phyloP scores from a whole-genome alignment of 30 jellyfish, hydroid and myxozoan genomes.

The Mastigias papua region DNA sequence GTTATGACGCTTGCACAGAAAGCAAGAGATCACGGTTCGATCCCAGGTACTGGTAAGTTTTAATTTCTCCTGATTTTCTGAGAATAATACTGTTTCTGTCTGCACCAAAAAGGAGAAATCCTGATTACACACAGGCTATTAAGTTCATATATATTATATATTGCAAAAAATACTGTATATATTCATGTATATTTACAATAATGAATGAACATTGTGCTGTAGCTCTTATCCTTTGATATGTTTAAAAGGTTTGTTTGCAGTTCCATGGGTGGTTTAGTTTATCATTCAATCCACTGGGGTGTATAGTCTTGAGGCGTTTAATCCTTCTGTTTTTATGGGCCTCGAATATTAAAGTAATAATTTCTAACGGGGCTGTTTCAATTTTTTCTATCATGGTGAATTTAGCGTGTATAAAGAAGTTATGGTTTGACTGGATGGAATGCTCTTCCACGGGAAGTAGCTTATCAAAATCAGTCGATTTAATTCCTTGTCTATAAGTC shows the following conservation, averaged over 20 bases:
- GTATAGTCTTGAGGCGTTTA: background rate
- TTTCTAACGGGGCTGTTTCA: slow-evolving; percentile 11
- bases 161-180: no score
- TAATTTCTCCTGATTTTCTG: no score
- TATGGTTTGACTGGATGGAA: background rate
- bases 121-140: no score
- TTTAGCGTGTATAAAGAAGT: background rate
- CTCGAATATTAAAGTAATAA: background rate
- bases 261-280: background rate
- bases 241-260: background rate
- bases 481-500: background rate
- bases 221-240: background rate
- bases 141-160: no score
- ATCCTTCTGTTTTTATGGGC: background rate
- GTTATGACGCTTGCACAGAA: no score
- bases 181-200: no score
- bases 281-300: background rate
- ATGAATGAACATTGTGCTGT: background rate
- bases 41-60: no score
- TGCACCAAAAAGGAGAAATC: no score
- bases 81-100: no score
- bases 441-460: background rate
- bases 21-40: no score
- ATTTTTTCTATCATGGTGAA: background rate
- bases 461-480: background rate